These are phyloP conservation scores for Drosophila rellima DNA, from an alignment of 2,888 invertebrate species.

Conservation along the genomic window DNA sequence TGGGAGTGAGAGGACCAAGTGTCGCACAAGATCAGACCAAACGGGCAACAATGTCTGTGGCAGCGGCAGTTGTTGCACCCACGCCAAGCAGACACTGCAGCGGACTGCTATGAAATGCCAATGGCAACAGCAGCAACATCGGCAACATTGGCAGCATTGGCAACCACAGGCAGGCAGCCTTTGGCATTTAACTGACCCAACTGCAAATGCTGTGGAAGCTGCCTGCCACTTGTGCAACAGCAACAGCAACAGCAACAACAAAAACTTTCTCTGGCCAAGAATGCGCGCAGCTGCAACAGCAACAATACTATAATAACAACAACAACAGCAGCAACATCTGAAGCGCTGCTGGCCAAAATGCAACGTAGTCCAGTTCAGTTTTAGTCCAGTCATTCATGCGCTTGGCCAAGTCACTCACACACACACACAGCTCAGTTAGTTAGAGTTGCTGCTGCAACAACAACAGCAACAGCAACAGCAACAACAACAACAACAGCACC, in stretches of 20 bases:
- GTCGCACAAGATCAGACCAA: constrained; percentile 40
- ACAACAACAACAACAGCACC: constrained; percentile 58
- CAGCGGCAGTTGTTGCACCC: constrained; percentile 47
- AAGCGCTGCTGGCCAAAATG: constrained; percentile 59
- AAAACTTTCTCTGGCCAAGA: constrained; percentile 76
- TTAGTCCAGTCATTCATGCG: constrained; percentile 74
- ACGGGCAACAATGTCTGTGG: constrained; percentile 19
- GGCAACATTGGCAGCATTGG: constrained; percentile 35
- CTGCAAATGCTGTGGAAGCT: constrained; percentile 48
- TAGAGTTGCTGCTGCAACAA: constrained; percentile 49
- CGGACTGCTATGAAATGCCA: constrained; percentile 43
- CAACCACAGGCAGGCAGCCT: constrained; percentile 51
- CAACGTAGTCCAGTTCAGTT: constrained; percentile 68
- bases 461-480: constrained; percentile 11
- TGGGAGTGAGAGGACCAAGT: constrained; percentile 24
- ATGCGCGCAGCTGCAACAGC: constrained; percentile 74
- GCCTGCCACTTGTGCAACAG: constrained; percentile 67
- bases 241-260: constrained; percentile 47
- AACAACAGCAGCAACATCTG: constrained; percentile 39
- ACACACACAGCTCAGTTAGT: constrained; percentile 46
- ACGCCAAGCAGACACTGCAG: constrained; percentile 31
- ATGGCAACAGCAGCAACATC: constrained; percentile 6
- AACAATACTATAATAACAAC: constrained; percentile 39
- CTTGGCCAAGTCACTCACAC: constrained; percentile 50
- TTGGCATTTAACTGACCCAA: constrained; percentile 70